Evolutionary conservation across 2,797 vertebrate species (phyloP), one percentile per base, ranked within the genome.

Genomic region (Tolypeutes matacus): DNA sequence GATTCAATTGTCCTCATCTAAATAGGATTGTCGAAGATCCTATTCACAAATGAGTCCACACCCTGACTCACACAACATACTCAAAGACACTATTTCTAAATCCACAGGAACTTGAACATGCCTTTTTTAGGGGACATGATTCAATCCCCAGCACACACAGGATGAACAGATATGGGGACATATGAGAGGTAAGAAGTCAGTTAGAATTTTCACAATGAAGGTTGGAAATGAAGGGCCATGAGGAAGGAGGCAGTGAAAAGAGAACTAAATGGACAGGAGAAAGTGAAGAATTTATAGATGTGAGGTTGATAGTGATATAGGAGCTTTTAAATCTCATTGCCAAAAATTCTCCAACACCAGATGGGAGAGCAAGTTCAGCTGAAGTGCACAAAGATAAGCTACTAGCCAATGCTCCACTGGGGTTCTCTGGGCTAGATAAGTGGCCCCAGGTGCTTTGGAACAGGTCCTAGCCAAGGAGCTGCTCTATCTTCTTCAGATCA

Each of bases 291-390:
- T 62, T 65, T 9, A 27, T 36, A 67, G 73, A 51, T 25, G 31
- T 14, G 25, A 53, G 27, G 17, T 31, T 60, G 27, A 76, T 20
- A 6, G 27, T 94, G 60, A 58, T 27, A 1, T 8, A 75, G 23
- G 58, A 25, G 58, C 65, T 49, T 36, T 34, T 65, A 51, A 80
- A 72, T 77, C 27, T 60, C 39, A 11, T 77, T 60, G n/a, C 34
- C 69, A 60, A 67, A 77, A 82, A 34, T 27, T 86, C 67, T 91
- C 15, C 62, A 76, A 42, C 9, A 46, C 3, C 29, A 88, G 83
- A 65, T 34, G 64, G 89, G 42, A 85, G 42, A 34, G 21, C 62
- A 86, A 89, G 60, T 77, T 92, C 86, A 76, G 21, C 65, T n/a
- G 15, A 73, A 91, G 46, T 34, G 5, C 23, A 69, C 17, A 18